Evolutionary conservation across 2,113 vertebrate species (phyloP).

Genomic region (Thomomys bottae): DNA sequence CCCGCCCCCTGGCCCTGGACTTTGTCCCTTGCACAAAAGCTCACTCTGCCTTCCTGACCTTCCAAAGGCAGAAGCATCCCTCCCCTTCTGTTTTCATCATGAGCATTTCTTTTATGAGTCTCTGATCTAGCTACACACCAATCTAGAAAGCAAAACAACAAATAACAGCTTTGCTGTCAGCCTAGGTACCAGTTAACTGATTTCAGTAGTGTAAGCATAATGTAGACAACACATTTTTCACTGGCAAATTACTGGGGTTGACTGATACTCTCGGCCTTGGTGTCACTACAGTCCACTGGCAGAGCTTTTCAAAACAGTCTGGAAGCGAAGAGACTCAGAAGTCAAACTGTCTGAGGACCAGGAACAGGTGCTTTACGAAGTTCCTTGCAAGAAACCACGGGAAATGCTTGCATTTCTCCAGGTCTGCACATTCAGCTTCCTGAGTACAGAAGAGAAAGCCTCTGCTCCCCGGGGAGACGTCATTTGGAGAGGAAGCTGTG

Average conservation of each 20-base stretch:
- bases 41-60: not conserved
- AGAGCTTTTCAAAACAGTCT: not conserved
- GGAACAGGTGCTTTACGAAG: not conserved
- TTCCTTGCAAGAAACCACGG: too few species aligned
- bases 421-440: not conserved
- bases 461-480: not conserved
- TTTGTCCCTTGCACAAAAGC: accelerated
- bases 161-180: not conserved
- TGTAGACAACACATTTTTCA: not conserved
- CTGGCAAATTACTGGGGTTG: not conserved
- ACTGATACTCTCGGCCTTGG: not conserved
- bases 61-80: accelerated
- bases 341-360: not conserved
- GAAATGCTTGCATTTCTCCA: not conserved
- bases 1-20: accelerated
- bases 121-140: not conserved
- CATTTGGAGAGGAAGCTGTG: not conserved
- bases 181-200: not conserved
- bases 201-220: not conserved
- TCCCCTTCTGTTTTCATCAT: not conserved
- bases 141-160: not conserved
- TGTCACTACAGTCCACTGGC: not conserved
- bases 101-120: not conserved
- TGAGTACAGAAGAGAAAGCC: not conserved
- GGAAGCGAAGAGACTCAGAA: not conserved